Percentiles rank a stretch among this genome's conserved stretches.
Conservation (phyloP, 2,797 vertebrate species). For the Bradypodion pumilum region DNA sequence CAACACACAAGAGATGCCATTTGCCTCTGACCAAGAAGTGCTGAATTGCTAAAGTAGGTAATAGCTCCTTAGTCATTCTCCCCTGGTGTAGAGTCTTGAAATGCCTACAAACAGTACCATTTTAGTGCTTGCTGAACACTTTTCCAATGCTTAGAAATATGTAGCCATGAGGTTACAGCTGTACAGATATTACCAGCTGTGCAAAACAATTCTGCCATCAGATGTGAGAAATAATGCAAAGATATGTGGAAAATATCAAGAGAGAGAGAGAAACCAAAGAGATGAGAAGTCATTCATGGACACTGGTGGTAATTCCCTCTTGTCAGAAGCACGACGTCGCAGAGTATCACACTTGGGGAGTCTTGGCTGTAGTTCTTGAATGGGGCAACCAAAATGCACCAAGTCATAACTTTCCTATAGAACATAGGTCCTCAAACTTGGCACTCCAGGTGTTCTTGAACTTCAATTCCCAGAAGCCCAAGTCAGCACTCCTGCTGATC, state of each 20-base stretch:
- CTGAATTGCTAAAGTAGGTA: background rate
- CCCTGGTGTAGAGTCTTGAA: background rate
- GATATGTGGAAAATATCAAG: background rate
- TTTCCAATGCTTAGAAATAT: background rate
- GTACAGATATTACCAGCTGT: background rate
- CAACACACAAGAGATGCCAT: background rate
- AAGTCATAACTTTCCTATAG: background rate
- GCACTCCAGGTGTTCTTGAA: too few relatives aligned
- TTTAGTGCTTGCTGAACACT: background rate
- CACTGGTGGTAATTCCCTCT: background rate
- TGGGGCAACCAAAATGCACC: background rate
- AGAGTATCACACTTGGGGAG: background rate
- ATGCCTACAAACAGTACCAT: background rate
- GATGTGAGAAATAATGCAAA: background rate
- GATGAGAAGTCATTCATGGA: background rate
- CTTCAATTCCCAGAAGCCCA: too few relatives aligned
- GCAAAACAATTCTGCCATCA: background rate
- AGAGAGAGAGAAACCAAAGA: background rate
- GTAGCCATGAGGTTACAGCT: background rate
- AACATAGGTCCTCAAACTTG: too few relatives aligned
- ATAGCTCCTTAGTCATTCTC: background rate
- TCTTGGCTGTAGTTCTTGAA: background rate
- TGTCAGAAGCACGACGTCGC: background rate
- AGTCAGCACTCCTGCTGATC: too few relatives aligned
- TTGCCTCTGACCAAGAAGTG: background rate